Evolutionary conservation across 2,888 invertebrate genomes (phyloP).

Genomic region (Zele albiditarsus): DNA sequence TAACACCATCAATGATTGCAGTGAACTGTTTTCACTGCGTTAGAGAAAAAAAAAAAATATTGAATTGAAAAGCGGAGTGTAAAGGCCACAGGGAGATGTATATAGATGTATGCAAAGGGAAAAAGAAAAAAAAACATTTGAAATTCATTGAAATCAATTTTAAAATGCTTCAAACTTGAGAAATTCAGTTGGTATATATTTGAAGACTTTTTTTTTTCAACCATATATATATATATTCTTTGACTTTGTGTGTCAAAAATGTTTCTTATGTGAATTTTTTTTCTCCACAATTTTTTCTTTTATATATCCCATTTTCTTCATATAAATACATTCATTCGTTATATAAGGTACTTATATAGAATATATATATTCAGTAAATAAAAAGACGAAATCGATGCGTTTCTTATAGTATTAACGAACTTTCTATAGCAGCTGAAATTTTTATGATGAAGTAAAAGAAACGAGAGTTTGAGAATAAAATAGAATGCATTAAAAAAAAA

Average conservation of each 20-base stretch:
- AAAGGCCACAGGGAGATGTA: not conserved
- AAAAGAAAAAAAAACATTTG: not conserved
- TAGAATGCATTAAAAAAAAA: conserved; percentile 11
- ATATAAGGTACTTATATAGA: not conserved
- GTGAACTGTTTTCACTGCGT: no score
- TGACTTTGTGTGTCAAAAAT: conserved; percentile 7
- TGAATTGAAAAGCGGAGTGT: not conserved
- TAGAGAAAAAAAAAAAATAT: not conserved
- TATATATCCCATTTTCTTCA: not conserved
- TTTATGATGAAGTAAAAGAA: conserved; percentile 6
- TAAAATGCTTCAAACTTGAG: not conserved
- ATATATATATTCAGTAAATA: conserved; percentile 15
- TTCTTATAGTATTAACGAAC: conserved; percentile 37
- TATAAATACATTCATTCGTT: conserved; percentile 5
- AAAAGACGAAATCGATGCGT: conserved; percentile 36
- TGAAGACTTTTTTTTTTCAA: conserved; percentile 1
- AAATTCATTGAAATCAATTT: conserved; percentile 9
- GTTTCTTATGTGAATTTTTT: conserved; percentile 35
- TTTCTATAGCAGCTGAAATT: conserved; percentile 23
- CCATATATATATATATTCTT: not conserved
- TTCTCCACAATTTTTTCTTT: conserved; percentile 43
- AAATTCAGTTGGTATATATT: not conserved
- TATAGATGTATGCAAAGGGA: not conserved
- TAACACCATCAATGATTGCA: no score
- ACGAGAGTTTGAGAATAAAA: not conserved